A percentile compares a stretch with the other conserved stretches of the same genome.
phyloP scores from a whole-genome alignment of 2,888 invertebrate species.

The Macrosoma leucophasiata region DNA sequence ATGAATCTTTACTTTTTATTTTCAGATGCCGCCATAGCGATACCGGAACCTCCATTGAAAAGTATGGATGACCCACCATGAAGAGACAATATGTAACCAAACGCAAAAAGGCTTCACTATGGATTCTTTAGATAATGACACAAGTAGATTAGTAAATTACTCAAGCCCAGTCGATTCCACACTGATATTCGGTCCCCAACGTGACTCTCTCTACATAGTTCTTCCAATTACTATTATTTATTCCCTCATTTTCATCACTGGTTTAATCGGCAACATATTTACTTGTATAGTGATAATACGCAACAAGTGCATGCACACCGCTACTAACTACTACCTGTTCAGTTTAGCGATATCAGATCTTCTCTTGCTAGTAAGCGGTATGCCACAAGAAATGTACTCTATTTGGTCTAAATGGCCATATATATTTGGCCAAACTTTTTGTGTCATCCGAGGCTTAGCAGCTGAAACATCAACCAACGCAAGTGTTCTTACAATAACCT shows the following conservation, averaged over 20 bases:
- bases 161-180: slow-evolving; percentile 42
- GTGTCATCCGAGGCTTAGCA: slow-evolving; percentile 84
- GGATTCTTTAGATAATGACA: too few species aligned
- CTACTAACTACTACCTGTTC: slow-evolving; percentile 88
- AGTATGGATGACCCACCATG: too few species aligned
- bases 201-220: slow-evolving; percentile 78
- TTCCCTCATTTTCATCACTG: slow-evolving; percentile 84
- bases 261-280: slow-evolving; percentile 86
- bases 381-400: slow-evolving; percentile 88
- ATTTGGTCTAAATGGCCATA: slow-evolving; percentile 87
- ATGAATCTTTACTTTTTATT: too few species aligned
- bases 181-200: slow-evolving; percentile 54
- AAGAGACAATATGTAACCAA: too few species aligned
- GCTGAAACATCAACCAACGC: slow-evolving; percentile 89
- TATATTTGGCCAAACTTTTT: slow-evolving; percentile 86
- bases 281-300: slow-evolving; percentile 90
- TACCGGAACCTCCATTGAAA: too few species aligned
- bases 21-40: too few species aligned
- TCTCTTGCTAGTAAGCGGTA: slow-evolving; percentile 83
- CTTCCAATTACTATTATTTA: slow-evolving; percentile 86
- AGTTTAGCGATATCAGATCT: slow-evolving; percentile 90
- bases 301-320: slow-evolving; percentile 89
- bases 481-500: slow-evolving; percentile 85
- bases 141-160: too few species aligned
- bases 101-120: too few species aligned